Percentiles rank a stretch among this genome's conserved stretches.
Evolutionary conservation across 2,113 vertebrate species (phyloP).

Genomic region (Phyllopteryx taeniolatus): DNA sequence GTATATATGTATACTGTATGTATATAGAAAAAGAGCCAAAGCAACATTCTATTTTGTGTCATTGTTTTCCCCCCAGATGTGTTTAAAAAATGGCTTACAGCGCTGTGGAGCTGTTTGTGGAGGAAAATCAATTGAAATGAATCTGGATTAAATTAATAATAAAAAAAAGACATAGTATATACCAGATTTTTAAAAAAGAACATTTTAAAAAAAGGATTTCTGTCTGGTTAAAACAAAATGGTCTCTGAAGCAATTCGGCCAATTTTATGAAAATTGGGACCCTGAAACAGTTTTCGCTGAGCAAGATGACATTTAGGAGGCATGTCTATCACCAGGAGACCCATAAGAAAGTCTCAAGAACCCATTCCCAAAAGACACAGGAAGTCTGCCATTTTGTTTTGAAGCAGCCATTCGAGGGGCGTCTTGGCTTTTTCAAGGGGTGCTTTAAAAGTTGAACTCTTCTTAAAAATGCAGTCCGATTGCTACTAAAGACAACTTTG

Average conservation of each 20-base stretch:
- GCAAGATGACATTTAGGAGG: neutral
- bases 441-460: neutral
- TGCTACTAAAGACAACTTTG: neutral
- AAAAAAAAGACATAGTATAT: constrained; percentile 78
- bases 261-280: neutral
- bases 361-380: neutral
- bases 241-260: too few relatives aligned
- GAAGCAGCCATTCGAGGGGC: neutral
- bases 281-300: neutral
- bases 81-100: constrained; percentile 81
- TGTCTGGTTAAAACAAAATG: neutral
- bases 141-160: constrained; percentile 67
- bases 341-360: neutral
- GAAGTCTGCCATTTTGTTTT: neutral
- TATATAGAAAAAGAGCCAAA: constrained; percentile 78
- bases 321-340: neutral
- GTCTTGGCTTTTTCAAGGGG: neutral
- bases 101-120: constrained; percentile 62
- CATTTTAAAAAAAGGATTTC: neutral
- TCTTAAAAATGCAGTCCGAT: too few relatives aligned
- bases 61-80: constrained; percentile 43
- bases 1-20: neutral
- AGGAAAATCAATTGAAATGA: constrained; percentile 62
- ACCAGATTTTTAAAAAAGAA: constrained; percentile 73
- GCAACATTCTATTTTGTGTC: constrained; percentile 77